Conservation (phyloP, 2,888 invertebrate genomes). For the Congeria kusceri region DNA sequence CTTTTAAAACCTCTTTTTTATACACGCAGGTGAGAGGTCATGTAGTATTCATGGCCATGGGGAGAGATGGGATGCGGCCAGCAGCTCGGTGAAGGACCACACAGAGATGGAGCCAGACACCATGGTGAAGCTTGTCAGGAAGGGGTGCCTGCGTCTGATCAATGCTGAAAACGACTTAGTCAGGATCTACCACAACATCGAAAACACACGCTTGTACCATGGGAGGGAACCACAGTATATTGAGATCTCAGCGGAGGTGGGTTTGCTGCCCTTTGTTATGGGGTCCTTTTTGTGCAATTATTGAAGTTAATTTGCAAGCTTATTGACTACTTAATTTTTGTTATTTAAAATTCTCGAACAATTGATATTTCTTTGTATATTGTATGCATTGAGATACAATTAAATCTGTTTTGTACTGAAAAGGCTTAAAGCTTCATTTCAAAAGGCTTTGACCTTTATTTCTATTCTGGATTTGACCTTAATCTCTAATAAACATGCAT, state of each 20-base stretch:
- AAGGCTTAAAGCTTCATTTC: no score
- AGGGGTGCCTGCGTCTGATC: slow-evolving; percentile 80
- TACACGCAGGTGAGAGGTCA: slow-evolving; percentile 88
- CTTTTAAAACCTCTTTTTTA: no score
- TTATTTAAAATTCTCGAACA: no score
- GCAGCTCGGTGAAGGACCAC: slow-evolving; percentile 87
- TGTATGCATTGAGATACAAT: no score
- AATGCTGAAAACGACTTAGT: slow-evolving; percentile 87
- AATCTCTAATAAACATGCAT: no score
- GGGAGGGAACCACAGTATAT: slow-evolving; percentile 92
- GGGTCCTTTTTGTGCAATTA: no score
- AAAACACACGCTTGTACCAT: slow-evolving; percentile 95
- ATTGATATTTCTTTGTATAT: no score
- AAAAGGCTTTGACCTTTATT: no score
- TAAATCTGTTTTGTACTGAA: no score
- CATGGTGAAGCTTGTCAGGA: slow-evolving; percentile 88
- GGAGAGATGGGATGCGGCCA: slow-evolving; percentile 89
- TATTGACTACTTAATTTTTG: no score
- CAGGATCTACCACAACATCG: slow-evolving; percentile 92
- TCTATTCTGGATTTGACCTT: no score
- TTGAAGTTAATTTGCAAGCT: no score
- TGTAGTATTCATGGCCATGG: slow-evolving; percentile 91
- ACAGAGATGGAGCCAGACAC: slow-evolving; percentile 89
- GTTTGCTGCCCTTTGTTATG: neutral
- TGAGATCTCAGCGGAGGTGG: slow-evolving; percentile 89